phyloP scores from a whole-genome alignment of 2,113 vertebrate species.

The Ovis aries region DNA sequence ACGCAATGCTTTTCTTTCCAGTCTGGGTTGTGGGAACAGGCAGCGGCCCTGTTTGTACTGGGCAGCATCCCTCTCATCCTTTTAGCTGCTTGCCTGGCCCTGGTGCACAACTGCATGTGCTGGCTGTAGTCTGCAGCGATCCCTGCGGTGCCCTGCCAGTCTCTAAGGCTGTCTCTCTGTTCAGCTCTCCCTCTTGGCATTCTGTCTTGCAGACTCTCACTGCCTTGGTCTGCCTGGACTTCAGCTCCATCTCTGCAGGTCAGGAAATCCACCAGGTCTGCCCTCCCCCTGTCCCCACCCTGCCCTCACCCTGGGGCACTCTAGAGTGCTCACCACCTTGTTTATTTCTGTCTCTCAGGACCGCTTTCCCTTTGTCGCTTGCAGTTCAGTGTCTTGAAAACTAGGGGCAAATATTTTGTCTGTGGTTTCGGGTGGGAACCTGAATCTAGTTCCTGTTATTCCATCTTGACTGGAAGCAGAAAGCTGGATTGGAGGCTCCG shows the following conservation, averaged over 20 bases:
- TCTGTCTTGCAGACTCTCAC: background rate
- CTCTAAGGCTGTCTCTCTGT: background rate
- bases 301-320: background rate
- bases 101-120: background rate
- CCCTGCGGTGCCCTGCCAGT: too few relatives aligned
- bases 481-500: background rate
- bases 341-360: background rate
- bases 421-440: constrained; percentile 30
- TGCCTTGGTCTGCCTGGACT: background rate
- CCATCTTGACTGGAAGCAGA: constrained; percentile 4
- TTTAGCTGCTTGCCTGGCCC: background rate
- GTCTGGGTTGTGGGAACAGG: background rate
- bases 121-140: background rate
- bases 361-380: background rate
- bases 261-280: background rate
- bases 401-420: constrained; percentile 10
- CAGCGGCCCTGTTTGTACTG: background rate
- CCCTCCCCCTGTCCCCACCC: background rate
- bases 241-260: background rate
- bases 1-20: background rate
- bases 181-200: background rate
- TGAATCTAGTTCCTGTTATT: constrained; percentile 14
- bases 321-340: background rate
- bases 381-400: background rate
- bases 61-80: background rate